A percentile compares a stretch with the other conserved stretches of the same genome.
phyloP scores from a whole-genome alignment of 1,140 invertebrate species.

The Temnothorax curvispinosus region DNA sequence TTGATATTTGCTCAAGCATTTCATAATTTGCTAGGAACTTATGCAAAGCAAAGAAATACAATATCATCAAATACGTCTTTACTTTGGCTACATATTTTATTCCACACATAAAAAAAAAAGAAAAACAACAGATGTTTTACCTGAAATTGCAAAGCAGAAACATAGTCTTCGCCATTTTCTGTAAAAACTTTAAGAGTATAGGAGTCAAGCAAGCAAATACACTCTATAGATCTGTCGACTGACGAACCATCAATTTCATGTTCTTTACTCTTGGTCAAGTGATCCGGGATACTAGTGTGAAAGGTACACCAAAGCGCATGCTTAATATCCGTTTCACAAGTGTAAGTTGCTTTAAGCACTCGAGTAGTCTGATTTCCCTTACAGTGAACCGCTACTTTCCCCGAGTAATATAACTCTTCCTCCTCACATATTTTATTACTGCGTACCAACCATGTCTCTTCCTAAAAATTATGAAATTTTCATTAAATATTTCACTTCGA shows the following conservation, averaged over 20 bases:
- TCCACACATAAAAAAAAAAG: not conserved
- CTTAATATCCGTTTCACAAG: conserved; percentile 92
- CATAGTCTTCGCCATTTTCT: conserved; percentile 92
- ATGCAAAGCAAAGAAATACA: not conserved
- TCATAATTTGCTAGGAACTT: not conserved
- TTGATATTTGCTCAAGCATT: not conserved
- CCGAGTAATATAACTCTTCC: conserved; percentile 96
- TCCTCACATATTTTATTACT: conserved; percentile 87
- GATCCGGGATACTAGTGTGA: conserved; percentile 87
- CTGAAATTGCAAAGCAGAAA: conserved; percentile 94
- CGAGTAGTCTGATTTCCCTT: conserved; percentile 85
- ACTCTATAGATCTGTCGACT: conserved; percentile 80
- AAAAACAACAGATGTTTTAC: conserved; percentile 84
- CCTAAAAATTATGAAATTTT: conserved; percentile 69
- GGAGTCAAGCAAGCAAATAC: conserved; percentile 92
- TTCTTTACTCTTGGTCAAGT: conserved; percentile 79
- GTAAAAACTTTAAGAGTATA: conserved; percentile 93
- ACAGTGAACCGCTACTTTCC: conserved; percentile 93
- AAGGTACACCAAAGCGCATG: conserved; percentile 94
- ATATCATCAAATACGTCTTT: not conserved
- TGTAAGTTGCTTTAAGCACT: conserved; percentile 89
- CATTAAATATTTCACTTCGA: conserved; percentile 4
- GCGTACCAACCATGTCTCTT: conserved; percentile 91
- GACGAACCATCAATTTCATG: conserved; percentile 72
- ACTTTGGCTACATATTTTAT: not conserved